Conservation (phyloP, 2,888 invertebrate species). For the Conops quadrifasciatus region DNA sequence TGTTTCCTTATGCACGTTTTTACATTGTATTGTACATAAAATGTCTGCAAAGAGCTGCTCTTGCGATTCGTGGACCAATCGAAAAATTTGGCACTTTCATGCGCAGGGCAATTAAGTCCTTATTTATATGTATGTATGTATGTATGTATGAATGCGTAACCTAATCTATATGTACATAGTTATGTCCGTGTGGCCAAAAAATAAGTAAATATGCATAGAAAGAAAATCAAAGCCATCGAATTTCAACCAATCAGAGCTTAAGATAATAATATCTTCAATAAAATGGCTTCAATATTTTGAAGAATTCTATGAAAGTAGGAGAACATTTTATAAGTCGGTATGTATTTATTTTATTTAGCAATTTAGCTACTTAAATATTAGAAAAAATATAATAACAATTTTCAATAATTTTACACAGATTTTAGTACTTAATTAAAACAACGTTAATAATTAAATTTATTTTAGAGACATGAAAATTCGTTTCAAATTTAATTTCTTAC, state of each 20-base stretch:
- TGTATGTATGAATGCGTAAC: neutral
- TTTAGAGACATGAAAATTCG: no score
- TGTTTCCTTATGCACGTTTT: neutral
- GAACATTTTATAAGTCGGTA: no score
- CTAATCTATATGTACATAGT: slow-evolving; percentile 2
- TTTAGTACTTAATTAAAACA: no score
- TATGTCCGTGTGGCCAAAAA: neutral
- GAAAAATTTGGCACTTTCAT: slow-evolving; percentile 1
- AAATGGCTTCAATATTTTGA: slow-evolving; percentile 44
- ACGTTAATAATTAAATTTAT: no score
- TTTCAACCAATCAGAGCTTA: slow-evolving; percentile 43
- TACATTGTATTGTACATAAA: neutral
- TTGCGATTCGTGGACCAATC: slow-evolving; percentile 22
- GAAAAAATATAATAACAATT: no score
- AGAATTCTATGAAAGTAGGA: no score
- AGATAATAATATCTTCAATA: slow-evolving; percentile 34
- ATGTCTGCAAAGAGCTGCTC: slow-evolving; percentile 19
- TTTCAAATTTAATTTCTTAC: no score
- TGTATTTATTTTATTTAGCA: no score
- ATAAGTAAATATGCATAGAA: neutral
- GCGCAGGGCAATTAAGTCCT: slow-evolving; percentile 7
- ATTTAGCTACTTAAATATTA: no score
- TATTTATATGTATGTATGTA: slow-evolving; percentile 14
- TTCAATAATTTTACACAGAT: no score
- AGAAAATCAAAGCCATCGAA: slow-evolving; percentile 2